These are phyloP conservation scores for Chironomus striatipennis DNA, from an alignment of 1,140 invertebrate genomes.

Conservation along the genomic window DNA sequence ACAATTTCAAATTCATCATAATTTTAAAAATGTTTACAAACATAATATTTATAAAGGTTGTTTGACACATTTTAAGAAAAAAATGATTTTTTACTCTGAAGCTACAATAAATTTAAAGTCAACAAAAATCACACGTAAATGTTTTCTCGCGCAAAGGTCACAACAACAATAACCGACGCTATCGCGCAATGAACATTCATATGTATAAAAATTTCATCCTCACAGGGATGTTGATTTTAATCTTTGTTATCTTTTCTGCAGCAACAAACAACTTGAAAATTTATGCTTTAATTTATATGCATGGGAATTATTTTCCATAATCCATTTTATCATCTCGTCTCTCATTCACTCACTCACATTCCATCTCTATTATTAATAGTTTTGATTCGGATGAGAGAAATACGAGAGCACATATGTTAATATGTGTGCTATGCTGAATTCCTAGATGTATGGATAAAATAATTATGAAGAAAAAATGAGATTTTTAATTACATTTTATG, in stretches of 20 bases:
- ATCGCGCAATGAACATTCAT: background rate
- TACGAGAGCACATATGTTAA: background rate
- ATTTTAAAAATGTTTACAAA: too few species aligned
- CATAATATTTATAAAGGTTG: too few species aligned
- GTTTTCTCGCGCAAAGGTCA: too few species aligned
- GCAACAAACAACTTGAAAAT: constrained; percentile 22
- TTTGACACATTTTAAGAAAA: too few species aligned
- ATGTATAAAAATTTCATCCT: constrained; percentile 1
- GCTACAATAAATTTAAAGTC: too few species aligned
- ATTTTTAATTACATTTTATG: background rate
- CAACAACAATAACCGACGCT: too few species aligned
- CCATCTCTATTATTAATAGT: constrained; percentile 10
- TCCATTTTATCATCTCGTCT: background rate
- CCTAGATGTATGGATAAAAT: background rate
- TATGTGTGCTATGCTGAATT: too few species aligned
- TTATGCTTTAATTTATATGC: constrained; percentile 22
- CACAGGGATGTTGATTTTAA: constrained; percentile 12
- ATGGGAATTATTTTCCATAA: constrained; percentile 4
- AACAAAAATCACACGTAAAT: too few species aligned
- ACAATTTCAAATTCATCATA: too few species aligned
- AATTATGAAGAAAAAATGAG: background rate
- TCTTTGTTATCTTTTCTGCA: background rate
- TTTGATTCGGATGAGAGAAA: background rate
- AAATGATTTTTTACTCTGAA: too few species aligned
- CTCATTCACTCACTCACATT: background rate